Evolutionary conservation across 2,113 vertebrate genomes (phyloP), one percentile per base, ranked within the genome.

Genomic region (Sebastes fasciatus): DNA sequence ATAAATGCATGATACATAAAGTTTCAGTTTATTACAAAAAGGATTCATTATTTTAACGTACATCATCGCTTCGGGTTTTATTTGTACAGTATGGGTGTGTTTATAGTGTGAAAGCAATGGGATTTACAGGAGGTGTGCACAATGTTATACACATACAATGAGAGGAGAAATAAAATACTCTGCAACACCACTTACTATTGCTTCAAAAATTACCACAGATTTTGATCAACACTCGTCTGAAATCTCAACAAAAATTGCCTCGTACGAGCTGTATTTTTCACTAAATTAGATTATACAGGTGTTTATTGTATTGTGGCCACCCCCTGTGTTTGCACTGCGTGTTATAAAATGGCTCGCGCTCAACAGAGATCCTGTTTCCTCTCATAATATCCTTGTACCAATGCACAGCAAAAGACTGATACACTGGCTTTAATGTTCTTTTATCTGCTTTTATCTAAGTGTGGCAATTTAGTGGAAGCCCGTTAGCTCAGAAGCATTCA

Each of bases 381-480:
- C 67, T 26, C 42, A 48, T 85, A 70, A 57, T 51, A 82, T 65
- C 34, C 62, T 49, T 51, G 67, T 19, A 19, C 72, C 69, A 54
- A 79, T 79, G 68, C 63, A 79, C 42, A 80, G 71, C 80, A 54
- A 79, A 79, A 85, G 52, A 77, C 51, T 7, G 84, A 88, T 86
- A 85, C 79, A 83, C 11, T 54, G 79, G 85, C 66, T 87, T 91
- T 83, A 78, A 81, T 64, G 76, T 82, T 87, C 67, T 87, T 83
- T 86, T 88, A 91, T 92, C 89, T 58, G 55, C 89, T 86, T 88
- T 89, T 90, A 89, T 93, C 86, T 86, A 82, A 87, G 81, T 88
- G 88, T 90, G 86, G 89, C 90, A 93, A 91, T 94, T 94, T 92
- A 94, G 87, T 78, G 60, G 74, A 93, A 94, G 88, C 91, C 90